Conservation (phyloP, 2,113 vertebrate genomes). For the Athene cunicularia region DNA sequence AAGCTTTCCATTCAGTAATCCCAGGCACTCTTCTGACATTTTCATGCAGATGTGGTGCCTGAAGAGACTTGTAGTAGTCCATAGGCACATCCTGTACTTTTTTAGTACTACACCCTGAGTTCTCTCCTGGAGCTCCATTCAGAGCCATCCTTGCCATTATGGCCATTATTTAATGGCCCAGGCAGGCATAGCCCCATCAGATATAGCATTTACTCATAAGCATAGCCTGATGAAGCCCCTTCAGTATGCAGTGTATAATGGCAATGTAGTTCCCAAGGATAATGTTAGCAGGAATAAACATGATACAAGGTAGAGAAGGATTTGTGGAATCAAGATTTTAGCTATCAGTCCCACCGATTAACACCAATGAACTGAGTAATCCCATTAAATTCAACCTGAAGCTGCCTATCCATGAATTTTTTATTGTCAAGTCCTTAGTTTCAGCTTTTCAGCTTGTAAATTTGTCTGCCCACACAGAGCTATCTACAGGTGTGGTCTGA, state of each 20-base stretch:
- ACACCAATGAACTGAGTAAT: neutral
- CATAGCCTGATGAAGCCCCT: neutral
- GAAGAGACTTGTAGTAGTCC: neutral
- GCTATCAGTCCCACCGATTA: neutral
- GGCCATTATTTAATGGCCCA: fast-evolving
- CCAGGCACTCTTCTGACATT: neutral
- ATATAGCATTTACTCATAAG: neutral
- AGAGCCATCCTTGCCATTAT: neutral
- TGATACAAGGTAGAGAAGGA: neutral
- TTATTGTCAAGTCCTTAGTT: neutral
- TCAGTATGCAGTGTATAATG: neutral
- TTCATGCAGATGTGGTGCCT: neutral
- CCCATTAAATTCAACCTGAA: neutral
- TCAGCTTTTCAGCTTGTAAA: neutral
- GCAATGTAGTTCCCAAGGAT: neutral
- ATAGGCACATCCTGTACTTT: neutral
- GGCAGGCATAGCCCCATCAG: neutral
- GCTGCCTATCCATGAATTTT: neutral
- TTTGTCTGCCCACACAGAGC: neutral
- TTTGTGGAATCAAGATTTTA: neutral
- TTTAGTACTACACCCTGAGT: neutral
- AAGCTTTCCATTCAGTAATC: neutral
- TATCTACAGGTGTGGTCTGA: neutral
- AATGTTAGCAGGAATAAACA: neutral
- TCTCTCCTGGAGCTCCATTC: neutral